phyloP scores from a whole-genome alignment of 2,797 vertebrate genomes.

The Prunella strophiata region DNA sequence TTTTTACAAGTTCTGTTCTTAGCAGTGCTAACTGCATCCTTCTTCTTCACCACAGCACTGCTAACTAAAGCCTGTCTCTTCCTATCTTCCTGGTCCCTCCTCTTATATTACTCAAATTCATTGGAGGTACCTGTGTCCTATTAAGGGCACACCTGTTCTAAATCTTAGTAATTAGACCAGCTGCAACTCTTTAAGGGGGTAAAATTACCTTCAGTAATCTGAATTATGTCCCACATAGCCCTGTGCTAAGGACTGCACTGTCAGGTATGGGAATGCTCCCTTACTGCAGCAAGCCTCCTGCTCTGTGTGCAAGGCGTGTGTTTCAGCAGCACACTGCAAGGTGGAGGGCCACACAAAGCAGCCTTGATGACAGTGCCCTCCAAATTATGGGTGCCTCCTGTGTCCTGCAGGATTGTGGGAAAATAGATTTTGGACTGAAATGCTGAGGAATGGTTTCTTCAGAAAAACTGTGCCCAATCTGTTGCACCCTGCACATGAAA shows the following conservation, averaged over 20 bases:
- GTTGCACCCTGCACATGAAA: not conserved
- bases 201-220: too few relatives aligned
- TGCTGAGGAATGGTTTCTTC: not conserved
- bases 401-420: not conserved
- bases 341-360: not conserved
- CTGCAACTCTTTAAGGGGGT: too few relatives aligned
- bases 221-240: too few relatives aligned
- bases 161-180: too few relatives aligned
- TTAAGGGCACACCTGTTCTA: too few relatives aligned
- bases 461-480: not conserved
- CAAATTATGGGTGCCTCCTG: not conserved
- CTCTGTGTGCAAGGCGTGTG: rapidly evolving
- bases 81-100: too few relatives aligned
- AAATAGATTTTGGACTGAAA: not conserved
- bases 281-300: not conserved
- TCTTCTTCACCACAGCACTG: too few relatives aligned
- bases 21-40: too few relatives aligned
- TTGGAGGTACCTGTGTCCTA: too few relatives aligned
- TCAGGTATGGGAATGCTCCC: not conserved
- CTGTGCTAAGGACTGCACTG: not conserved
- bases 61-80: too few relatives aligned
- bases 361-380: not conserved
- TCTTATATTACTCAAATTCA: too few relatives aligned
- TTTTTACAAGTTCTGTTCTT: too few relatives aligned
- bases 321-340: not conserved